Base-by-base conservation (phyloP, 2,888 invertebrate species). In the Drosophila colorata region DNA sequence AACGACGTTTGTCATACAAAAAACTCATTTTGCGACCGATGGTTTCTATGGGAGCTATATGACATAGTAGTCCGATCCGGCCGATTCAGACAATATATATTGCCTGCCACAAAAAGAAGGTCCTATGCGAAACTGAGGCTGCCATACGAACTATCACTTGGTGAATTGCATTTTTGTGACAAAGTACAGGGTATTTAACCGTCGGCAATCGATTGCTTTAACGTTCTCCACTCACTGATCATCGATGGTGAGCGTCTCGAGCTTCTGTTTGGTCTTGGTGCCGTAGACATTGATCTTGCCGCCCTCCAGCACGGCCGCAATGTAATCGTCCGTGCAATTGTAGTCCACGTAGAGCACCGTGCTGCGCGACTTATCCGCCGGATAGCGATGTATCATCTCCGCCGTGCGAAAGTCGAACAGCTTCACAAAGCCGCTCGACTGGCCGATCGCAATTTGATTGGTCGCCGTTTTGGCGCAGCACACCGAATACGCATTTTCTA, bases 271-370 rank as follows among this genome's bases (percentile, higher is more conserved):
- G 1, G 92, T 92, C 56, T 90, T 91, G 2, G 87, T 89, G 11
- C 92, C 91, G 67, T 89, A 91, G 4, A 92, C 79, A 46, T 90
- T 91, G 4, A 92, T 90, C 23, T 70, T 64, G 8, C 92, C 92
- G 66, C 81, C 89, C 58, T 92, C 92, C 35, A 90, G 87, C 6
- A 92, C 92, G 0, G 91, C 90, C 0, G 92, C 88, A 47, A 92
- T 86, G 51, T 91, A 91, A 56, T 92, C 92, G 76, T 92, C 91
- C 0, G 90, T 90, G 7, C 88, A 85, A 69, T 91, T 92, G 51
- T 90, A 92, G 64, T 92, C 92, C 61, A 92, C 72, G 63, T 79
- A 90, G 16, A 91, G 70, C 3, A 92, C 91, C 4, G 91, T 81
- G 53, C 87, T 89, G 2, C 88, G 83, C 4, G 80, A 74, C 16